Base-by-base conservation (phyloP, 2,797 vertebrate genomes). In the Falco naumanni region DNA sequence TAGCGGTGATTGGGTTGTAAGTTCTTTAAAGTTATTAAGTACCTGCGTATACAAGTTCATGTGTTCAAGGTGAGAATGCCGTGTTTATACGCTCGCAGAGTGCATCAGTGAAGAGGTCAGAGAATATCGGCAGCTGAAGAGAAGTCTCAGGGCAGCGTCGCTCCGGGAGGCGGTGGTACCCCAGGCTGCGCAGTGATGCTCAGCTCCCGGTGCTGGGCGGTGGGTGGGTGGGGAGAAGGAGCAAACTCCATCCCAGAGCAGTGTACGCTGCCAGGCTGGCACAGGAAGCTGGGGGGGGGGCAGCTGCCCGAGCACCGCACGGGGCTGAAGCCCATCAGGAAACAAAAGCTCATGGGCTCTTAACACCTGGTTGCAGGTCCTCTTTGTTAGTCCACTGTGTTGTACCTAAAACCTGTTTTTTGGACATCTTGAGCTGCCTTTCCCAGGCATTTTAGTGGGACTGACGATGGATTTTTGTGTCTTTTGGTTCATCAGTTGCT, bases 241-340 rank as follows among this genome's bases (percentile, higher is more conserved):
- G 59, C 54, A 82, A 79, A 71, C 11, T 19, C 45, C 26, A 2
- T 82, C 82, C 85, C 63, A 8, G 1, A 10, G 18, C 19, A 31
- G 25, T 5, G 6, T 34, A 1, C 16, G 28, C n/a, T 28, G 33
- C 3, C 9, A 39, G 16, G 16, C 2, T 13, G 59, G 75, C 43
- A 5, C 1, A 5, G 83, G 3, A 22, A 0, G 20, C 11, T 2
- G 1, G 9, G 8, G 16, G 39, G 16, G 24, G 47, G 22, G 26
- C 25, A 14, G 60, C 41, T 51, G 6, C 39, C 45, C 2, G 11
- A 91, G 93, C 29, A 16, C 26, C 8, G 2, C 41, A 16, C 0
- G 1, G 17, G 70, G 43, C 66, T 71, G 86, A 19, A 81, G 45
- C 45, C 43, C 16, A 1, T 22, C 53, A 34, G 64, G 59, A 69